phyloP scores from a whole-genome alignment of 1,140 invertebrate genomes.

The Venustaconcha ellipsiformis region DNA sequence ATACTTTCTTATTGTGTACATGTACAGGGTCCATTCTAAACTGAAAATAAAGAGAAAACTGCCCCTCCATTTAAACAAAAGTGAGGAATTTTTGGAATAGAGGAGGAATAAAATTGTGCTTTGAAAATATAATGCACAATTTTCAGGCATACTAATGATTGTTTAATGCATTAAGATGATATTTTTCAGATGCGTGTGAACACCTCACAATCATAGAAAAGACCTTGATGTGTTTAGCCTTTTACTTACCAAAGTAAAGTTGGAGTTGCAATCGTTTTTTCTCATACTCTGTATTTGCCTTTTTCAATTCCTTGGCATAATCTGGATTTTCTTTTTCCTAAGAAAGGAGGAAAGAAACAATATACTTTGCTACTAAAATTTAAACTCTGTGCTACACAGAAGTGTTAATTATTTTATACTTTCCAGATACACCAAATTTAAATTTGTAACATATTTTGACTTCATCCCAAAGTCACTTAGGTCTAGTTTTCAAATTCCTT shows the following conservation, averaged over 20 bases:
- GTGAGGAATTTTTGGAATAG: no score
- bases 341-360: neutral
- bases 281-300: constrained; percentile 93
- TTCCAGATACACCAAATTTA: no score
- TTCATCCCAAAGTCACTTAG: no score
- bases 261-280: constrained; percentile 83
- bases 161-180: no score
- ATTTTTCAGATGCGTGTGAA: neutral
- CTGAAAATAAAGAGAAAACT: neutral
- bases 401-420: no score
- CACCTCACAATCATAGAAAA: constrained; percentile 4
- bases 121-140: neutral
- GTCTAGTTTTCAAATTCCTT: no score
- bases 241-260: constrained; percentile 80
- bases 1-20: no score
- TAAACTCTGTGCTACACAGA: no score
- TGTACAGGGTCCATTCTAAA: neutral
- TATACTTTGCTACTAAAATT: neutral
- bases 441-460: no score
- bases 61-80: neutral
- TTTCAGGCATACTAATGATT: no score
- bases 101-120: neutral
- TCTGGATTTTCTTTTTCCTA: constrained; percentile 97
- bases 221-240: neutral
- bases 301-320: constrained; percentile 90